phyloP scores from a whole-genome alignment of 2,888 invertebrate genomes.

The Brenthis daphne region DNA sequence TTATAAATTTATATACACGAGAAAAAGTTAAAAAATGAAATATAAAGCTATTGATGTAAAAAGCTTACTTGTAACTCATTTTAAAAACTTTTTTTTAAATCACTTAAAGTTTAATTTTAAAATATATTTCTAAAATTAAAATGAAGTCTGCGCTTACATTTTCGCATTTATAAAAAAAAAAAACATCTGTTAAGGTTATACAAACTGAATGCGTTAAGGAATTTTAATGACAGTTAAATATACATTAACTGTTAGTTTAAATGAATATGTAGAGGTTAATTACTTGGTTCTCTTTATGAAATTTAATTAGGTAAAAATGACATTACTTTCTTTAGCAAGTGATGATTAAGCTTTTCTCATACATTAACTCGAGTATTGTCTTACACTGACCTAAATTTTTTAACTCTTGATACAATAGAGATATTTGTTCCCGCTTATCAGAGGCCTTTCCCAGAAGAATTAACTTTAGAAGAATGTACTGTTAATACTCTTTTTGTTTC shows the following conservation, averaged over 20 bases:
- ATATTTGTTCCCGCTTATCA: slow-evolving; percentile 16
- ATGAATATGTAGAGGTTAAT: slow-evolving; percentile 25
- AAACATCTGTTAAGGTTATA: no score
- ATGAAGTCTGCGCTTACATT: no score
- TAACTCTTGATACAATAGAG: slow-evolving; percentile 32
- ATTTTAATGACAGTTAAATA: slow-evolving; percentile 6
- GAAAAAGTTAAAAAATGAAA: no score
- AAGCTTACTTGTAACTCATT: no score
- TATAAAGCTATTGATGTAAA: no score
- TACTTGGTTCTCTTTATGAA: slow-evolving; percentile 25
- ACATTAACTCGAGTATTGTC: slow-evolving; percentile 28
- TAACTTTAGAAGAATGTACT: not conserved
- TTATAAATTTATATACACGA: no score
- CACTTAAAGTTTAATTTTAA: no score
- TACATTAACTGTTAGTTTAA: not conserved
- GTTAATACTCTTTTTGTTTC: not conserved
- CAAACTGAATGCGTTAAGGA: not conserved
- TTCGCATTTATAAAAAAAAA: no score
- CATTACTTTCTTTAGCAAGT: slow-evolving; percentile 15
- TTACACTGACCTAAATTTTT: slow-evolving; percentile 29
- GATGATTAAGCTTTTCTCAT: slow-evolving; percentile 11
- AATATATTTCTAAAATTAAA: no score
- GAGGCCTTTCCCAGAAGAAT: slow-evolving; percentile 6
- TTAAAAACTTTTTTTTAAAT: no score
- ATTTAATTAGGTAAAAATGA: slow-evolving; percentile 21